Evolutionary conservation across 2,797 vertebrate species (phyloP).

Genomic region (Hafferia zeledoni): DNA sequence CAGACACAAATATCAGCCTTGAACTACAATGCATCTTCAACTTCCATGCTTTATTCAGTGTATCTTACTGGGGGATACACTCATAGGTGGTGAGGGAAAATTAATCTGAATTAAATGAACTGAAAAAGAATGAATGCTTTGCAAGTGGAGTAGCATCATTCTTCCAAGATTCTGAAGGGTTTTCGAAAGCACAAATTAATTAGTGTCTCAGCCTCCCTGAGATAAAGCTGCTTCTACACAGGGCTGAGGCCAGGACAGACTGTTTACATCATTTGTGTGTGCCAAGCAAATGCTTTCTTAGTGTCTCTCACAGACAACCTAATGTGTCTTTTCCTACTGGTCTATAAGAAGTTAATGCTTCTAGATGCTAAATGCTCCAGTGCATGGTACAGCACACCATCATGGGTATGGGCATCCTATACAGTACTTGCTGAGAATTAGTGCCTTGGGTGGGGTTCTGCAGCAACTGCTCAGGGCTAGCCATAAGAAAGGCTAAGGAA

Average conservation of each 20-base stretch:
- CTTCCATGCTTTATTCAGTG: background rate
- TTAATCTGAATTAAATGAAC: background rate
- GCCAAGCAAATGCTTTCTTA: background rate
- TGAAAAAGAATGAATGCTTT: background rate
- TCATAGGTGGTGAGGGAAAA: background rate
- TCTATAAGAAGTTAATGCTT: background rate
- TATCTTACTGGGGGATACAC: background rate
- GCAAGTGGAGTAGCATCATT: background rate
- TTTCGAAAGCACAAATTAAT: conserved; percentile 18
- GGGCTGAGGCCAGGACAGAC: background rate
- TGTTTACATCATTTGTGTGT: background rate
- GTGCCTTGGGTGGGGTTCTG: background rate
- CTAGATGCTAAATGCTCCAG: background rate
- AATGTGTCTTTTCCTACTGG: background rate
- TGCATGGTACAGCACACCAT: background rate
- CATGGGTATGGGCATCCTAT: accelerated
- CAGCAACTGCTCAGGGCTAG: background rate
- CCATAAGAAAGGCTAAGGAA: background rate
- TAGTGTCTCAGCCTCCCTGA: background rate
- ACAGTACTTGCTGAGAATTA: background rate
- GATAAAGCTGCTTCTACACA: background rate
- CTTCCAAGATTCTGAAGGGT: background rate
- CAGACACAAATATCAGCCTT: background rate
- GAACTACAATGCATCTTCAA: background rate
- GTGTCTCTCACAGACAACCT: background rate